These are phyloP conservation scores for Eidolon dupreanum DNA, from an alignment of 2,797 vertebrate genomes.

Conservation along the genomic window DNA sequence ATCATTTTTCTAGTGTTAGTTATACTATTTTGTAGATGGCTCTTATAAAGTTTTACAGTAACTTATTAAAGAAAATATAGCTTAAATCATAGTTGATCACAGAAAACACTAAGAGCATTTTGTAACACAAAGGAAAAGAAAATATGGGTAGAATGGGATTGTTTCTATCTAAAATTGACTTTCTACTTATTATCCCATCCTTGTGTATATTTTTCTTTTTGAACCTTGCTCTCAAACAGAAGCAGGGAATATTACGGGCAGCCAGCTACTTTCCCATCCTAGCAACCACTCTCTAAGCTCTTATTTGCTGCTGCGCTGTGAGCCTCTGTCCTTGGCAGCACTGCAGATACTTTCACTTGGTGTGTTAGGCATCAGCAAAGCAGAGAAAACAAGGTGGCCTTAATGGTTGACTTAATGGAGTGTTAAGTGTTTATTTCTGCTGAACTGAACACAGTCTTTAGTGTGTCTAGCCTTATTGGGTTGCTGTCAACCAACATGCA, in stretches of 20 bases:
- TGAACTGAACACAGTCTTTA: not conserved
- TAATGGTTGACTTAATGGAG: conserved; percentile 10
- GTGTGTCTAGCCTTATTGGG: not conserved
- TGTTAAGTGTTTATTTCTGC: conserved; percentile 3
- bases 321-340: not conserved
- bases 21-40: not conserved
- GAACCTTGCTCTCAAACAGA: not conserved
- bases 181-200: not conserved
- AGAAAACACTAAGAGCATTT: not conserved
- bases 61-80: not conserved
- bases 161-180: not conserved
- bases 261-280: not conserved
- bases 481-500: not conserved
- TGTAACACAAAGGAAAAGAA: not conserved
- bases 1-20: not conserved
- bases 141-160: not conserved
- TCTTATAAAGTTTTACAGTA: not conserved
- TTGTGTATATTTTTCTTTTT: not conserved
- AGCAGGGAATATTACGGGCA: not conserved
- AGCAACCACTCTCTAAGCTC: not conserved
- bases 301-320: not conserved
- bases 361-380: not conserved
- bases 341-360: not conserved
- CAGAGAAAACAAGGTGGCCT: not conserved
- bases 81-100: not conserved